phyloP scores from a whole-genome alignment of 2,797 vertebrate species.

The Forpus xanthops region DNA sequence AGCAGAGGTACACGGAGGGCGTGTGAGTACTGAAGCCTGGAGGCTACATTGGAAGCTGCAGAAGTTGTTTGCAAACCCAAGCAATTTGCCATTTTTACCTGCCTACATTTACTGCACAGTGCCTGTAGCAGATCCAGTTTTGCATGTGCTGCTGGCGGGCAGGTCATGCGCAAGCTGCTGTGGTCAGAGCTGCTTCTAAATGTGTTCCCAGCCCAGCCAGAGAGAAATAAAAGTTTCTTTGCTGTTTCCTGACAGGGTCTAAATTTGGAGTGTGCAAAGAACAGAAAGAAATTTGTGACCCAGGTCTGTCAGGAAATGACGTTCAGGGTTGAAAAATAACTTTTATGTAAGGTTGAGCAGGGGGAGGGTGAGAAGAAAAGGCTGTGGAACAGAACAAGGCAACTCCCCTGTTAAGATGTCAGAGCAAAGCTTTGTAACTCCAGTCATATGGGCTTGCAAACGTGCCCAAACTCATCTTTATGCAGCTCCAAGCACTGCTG shows the following conservation, averaged over 20 bases:
- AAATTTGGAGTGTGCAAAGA: constrained; percentile 51
- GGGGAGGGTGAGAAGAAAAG: constrained; percentile 10
- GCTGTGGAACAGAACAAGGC: not conserved
- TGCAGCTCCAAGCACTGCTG: not conserved
- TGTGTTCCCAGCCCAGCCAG: not conserved
- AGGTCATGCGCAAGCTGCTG: not conserved
- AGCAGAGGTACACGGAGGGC: not conserved
- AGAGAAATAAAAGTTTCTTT: constrained; percentile 33
- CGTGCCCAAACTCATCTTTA: not conserved
- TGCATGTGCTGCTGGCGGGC: not conserved
- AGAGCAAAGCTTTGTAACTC: constrained; percentile 9
- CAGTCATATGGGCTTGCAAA: not conserved
- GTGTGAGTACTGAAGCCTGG: not conserved
- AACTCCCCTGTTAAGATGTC: constrained; percentile 29
- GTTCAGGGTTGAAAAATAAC: constrained; percentile 24
- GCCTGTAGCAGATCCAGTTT: not conserved
- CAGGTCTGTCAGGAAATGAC: constrained; percentile 39
- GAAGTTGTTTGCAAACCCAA: not conserved
- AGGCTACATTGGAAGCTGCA: not conserved
- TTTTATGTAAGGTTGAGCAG: not conserved
- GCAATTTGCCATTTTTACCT: not conserved
- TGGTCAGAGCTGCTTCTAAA: not conserved
- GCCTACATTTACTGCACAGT: not conserved
- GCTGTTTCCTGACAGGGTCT: constrained; percentile 26
- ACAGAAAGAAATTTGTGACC: constrained; percentile 40